Evolutionary conservation across 1,140 invertebrate species (phyloP).

Genomic region (Macrocentrus cingulum): DNA sequence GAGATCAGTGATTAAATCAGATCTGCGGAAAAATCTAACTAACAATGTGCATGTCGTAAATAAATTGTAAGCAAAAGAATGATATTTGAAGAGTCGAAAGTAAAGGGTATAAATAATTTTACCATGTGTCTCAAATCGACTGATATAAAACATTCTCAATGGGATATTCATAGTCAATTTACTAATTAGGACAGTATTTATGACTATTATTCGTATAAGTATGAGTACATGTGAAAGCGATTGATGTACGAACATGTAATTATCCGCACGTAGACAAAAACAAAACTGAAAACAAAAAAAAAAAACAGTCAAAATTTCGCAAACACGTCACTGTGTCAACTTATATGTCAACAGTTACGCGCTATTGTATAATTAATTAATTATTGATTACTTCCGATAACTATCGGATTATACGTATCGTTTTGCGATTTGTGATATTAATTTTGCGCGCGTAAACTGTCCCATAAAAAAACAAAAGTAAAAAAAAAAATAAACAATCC

Average conservation of each 20-base stretch:
- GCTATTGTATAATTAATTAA: constrained; percentile 50
- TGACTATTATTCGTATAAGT: constrained; percentile 22
- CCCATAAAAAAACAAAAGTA: constrained; percentile 19
- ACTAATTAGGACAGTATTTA: constrained; percentile 44
- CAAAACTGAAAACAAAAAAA: constrained; percentile 5
- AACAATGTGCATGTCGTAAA: no score
- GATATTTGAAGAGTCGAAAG: background rate
- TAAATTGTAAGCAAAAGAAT: no score
- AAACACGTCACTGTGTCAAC: constrained; percentile 3
- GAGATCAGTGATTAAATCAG: no score
- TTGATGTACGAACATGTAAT: constrained; percentile 24
- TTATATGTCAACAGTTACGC: constrained; percentile 13
- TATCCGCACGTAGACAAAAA: constrained; percentile 6
- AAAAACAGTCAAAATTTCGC: background rate
- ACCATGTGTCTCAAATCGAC: constrained; percentile 41
- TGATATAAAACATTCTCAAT: constrained; percentile 56
- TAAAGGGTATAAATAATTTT: background rate
- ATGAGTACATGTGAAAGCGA: constrained; percentile 14
- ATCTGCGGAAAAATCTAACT: no score
- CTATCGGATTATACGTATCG: constrained; percentile 46
- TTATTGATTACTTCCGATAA: constrained; percentile 42
- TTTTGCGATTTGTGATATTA: constrained; percentile 56
- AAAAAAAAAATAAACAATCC: constrained; percentile 19
- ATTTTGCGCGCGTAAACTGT: constrained; percentile 18
- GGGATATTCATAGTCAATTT: constrained; percentile 58